Base-by-base conservation (phyloP, 2,113 vertebrate species). In the Pheucticus melanocephalus region DNA sequence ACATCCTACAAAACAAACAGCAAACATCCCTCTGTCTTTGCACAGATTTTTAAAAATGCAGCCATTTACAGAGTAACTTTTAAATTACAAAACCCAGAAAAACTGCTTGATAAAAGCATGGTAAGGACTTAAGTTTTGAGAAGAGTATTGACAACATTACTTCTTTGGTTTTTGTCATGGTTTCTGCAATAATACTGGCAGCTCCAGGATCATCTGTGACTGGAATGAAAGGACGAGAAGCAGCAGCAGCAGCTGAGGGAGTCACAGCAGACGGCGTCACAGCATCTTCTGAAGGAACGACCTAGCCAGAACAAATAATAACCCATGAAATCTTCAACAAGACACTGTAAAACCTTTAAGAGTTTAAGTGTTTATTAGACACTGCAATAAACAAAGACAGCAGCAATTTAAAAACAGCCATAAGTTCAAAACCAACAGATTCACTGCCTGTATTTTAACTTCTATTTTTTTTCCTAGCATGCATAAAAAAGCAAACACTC, bases 121-220 rank as follows among this genome's bases (percentile, higher is more conserved):
- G 5, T 14, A 72, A 73, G 50, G 42, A 72, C 23, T 81, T 44
- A 23, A 69, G 35, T 82, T 59, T 63, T 77, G 87, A 68, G 73
- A 25, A 77, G 40, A 33, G 35, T 31, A 84, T 72, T 70, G 65
- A 48, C 10, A 72, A 48, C 12, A 96, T 98, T 97, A 98, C 98
- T 98, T 99, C 99, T 98, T 99, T 99, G 57, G 99, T 99, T 98
- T 99, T 99, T 61, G 99, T 99, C 99, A 99, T 99, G 80, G 99
- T 99, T 95, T 99, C 99, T 27, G 99, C 99, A 72, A 99, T 99
- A 96, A 99, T 99, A 98, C 99, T 99, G 91, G 99, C 99, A 39
- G 99, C 99, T 94, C 99, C 99, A 4, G 99, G 99, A 96, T 99
- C 99, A 93, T 99, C 99, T 2, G 99, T 99, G 90, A 99, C 99